Conservation (phyloP, 64 coral and sea anemone genomes). For the Pachyseris speciosa region DNA sequence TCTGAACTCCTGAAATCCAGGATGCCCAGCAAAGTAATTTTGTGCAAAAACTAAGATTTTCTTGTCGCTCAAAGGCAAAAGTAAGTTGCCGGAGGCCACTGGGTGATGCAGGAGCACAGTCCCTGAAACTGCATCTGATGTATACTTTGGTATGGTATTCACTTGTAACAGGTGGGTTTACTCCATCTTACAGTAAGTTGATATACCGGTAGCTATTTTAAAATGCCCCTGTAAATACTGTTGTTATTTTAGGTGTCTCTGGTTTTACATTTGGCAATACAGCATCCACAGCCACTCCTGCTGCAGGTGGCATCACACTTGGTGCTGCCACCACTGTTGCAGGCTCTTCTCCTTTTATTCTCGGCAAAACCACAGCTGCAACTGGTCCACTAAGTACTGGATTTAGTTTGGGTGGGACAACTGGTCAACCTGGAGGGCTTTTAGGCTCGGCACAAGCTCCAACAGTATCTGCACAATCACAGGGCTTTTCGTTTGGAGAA, state of each 20-base stretch:
- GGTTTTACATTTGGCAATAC: slow-evolving; percentile 34
- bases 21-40: no score
- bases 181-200: no score
- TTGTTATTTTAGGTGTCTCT: not conserved
- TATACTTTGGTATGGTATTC: no score
- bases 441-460: not conserved
- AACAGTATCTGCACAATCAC: slow-evolving; percentile 1
- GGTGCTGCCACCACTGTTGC: not conserved
- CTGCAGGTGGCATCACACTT: not conserved
- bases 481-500: slow-evolving; percentile 41
- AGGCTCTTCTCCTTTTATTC: not conserved
- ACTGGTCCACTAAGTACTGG: slow-evolving; percentile 3
- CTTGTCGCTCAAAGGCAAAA: no score
- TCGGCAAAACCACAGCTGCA: slow-evolving; percentile 7
- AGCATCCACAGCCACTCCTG: not conserved
- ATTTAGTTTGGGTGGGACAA: slow-evolving; percentile 18
- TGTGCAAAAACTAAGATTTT: no score
- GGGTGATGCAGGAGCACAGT: no score
- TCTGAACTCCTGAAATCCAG: no score
- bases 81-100: no score
- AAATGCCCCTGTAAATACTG: no score
- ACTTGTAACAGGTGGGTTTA: no score
- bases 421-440: not conserved
- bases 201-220: no score
- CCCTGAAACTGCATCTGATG: no score